Conservation (phyloP, 2,888 invertebrate genomes). For the Ophion ventricosus region DNA sequence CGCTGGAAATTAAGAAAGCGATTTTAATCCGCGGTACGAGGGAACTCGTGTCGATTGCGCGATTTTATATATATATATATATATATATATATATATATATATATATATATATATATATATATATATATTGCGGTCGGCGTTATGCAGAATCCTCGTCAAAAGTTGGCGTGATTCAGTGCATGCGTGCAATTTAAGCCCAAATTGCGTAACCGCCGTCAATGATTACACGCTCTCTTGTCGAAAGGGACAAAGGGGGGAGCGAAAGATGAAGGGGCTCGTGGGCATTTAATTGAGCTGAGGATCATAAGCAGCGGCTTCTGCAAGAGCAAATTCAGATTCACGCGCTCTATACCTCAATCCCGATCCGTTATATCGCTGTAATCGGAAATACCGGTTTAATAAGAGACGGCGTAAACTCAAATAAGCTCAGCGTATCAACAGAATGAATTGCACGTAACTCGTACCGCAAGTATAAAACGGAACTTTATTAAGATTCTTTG, state of each 20-base stretch:
- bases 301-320: constrained; percentile 73
- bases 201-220: constrained; percentile 75
- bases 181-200: constrained; percentile 76
- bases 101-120: neutral
- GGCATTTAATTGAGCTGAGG: constrained; percentile 77
- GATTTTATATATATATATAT: neutral
- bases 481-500: too few species aligned
- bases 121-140: constrained; percentile 3
- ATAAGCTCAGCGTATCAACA: neutral
- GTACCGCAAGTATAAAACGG: neutral
- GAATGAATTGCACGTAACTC: neutral
- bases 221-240: constrained; percentile 41
- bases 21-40: constrained; percentile 16
- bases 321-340: constrained; percentile 7
- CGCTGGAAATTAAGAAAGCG: constrained; percentile 41
- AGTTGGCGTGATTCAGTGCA: constrained; percentile 56
- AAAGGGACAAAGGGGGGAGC: constrained; percentile 40
- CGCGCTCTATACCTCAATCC: constrained; percentile 11
- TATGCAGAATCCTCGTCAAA: constrained; percentile 11
- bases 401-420: constrained; percentile 1
- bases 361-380: constrained; percentile 22
- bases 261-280: constrained; percentile 58
- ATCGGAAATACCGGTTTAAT: constrained; percentile 37
- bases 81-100: neutral
- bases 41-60: constrained; percentile 35